Percentiles rank a stretch among this genome's conserved stretches.
Conservation (phyloP, 2,888 invertebrate genomes). For the Vandiemenella viatica region DNA sequence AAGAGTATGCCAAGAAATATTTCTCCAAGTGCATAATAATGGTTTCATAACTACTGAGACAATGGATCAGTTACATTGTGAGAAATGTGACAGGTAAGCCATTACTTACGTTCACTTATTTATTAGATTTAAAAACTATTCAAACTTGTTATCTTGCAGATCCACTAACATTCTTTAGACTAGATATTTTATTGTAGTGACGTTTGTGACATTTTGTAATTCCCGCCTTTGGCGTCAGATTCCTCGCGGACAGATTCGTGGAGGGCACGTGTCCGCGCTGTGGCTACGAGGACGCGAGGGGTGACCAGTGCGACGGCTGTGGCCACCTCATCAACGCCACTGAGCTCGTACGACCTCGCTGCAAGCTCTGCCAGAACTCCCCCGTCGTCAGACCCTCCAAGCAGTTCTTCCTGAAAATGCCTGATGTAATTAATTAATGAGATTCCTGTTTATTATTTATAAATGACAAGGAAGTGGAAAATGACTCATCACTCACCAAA, state of each 20-base stretch:
- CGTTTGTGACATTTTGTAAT: too few species aligned
- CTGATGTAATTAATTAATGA: slow-evolving; percentile 61
- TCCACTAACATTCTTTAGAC: too few species aligned
- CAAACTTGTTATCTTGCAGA: slow-evolving; percentile 3
- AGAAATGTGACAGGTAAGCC: slow-evolving; percentile 58
- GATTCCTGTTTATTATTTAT: too few species aligned
- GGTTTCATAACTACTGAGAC: slow-evolving; percentile 69
- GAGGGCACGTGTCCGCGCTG: slow-evolving; percentile 94
- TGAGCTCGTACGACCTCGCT: slow-evolving; percentile 70
- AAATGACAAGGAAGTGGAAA: too few species aligned
- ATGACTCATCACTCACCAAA: too few species aligned
- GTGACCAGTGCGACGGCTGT: slow-evolving; percentile 97
- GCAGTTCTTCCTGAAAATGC: slow-evolving; percentile 89
- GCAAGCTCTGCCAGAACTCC: slow-evolving; percentile 66
- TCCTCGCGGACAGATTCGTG: slow-evolving; percentile 57
- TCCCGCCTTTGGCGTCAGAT: too few species aligned
- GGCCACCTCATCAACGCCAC: slow-evolving; percentile 88
- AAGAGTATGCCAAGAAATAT: slow-evolving; percentile 84
- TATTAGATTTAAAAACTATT: background rate
- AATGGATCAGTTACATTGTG: slow-evolving; percentile 84
- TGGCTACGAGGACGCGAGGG: slow-evolving; percentile 80
- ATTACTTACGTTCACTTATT: too few species aligned
- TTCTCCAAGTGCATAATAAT: slow-evolving; percentile 62
- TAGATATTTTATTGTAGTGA: too few species aligned
- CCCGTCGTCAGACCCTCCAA: slow-evolving; percentile 63